A percentile compares a stretch with the other conserved stretches of the same genome.
phyloP scores from a whole-genome alignment of 2,797 vertebrate genomes.

The Gobionotothen gibberifrons region DNA sequence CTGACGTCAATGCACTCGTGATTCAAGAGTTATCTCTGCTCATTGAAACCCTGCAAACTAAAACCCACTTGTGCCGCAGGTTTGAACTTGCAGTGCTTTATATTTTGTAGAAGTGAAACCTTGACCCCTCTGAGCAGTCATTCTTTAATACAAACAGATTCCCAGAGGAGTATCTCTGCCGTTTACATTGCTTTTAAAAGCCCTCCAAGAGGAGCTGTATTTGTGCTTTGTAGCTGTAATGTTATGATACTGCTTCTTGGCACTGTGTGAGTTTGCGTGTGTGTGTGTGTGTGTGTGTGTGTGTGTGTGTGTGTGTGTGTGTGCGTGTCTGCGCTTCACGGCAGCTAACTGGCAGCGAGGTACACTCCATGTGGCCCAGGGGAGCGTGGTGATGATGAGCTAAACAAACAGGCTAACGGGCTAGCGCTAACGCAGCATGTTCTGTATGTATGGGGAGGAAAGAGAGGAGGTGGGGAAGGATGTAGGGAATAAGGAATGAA shows the following conservation, averaged over 20 bases:
- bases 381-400: constrained; percentile 73
- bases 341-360: constrained; percentile 73
- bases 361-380: constrained; percentile 65
- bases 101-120: neutral
- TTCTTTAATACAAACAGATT: neutral
- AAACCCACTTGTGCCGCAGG: too few species aligned
- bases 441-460: constrained; percentile 29
- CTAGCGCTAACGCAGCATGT: constrained; percentile 47
- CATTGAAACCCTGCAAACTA: neutral
- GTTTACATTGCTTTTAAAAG: constrained; percentile 23
- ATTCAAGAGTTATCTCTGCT: neutral
- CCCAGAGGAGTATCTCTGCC: constrained; percentile 10
- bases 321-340: constrained; percentile 61
- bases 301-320: constrained; percentile 61
- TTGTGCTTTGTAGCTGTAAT: constrained; percentile 19
- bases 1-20: too few species aligned
- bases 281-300: constrained; percentile 61
- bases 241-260: constrained; percentile 50
- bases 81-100: neutral
- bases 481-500: too few species aligned
- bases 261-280: constrained; percentile 59
- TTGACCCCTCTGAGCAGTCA: constrained; percentile 15
- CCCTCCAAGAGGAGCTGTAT: constrained; percentile 25
- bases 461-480: constrained; percentile 7
- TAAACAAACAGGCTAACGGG: constrained; percentile 71